These are phyloP conservation scores for Drymonia ruficornis DNA, from an alignment of 2,888 invertebrate species.

Conservation along the genomic window DNA sequence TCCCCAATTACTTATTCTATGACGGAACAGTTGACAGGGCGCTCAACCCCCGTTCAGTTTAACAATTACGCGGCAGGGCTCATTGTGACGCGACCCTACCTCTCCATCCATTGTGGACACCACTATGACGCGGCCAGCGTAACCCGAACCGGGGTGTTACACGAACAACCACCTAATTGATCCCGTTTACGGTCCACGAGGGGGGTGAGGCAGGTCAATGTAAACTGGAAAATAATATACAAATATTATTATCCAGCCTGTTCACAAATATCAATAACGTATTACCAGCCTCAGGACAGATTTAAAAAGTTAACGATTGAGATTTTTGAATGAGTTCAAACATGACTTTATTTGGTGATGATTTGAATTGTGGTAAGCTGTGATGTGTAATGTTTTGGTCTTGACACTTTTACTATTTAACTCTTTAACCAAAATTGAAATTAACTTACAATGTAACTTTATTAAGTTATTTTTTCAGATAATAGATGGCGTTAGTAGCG, in stretches of 20 bases:
- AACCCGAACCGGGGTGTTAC: slow-evolving; percentile 42
- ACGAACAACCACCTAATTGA: slow-evolving; percentile 38
- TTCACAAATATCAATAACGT: slow-evolving; percentile 84
- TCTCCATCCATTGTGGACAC: slow-evolving; percentile 78
- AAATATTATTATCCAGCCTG: slow-evolving; percentile 83
- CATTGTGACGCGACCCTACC: slow-evolving; percentile 80
- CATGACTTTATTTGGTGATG: slow-evolving; percentile 56
- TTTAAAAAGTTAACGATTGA: slow-evolving; percentile 78
- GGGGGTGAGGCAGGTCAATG: slow-evolving; percentile 51
- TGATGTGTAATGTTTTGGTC: not conserved
- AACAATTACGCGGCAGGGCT: slow-evolving; percentile 81
- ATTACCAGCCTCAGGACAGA: slow-evolving; percentile 78
- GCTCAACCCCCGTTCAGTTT: slow-evolving; percentile 81
- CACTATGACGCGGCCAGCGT: slow-evolving; percentile 59
- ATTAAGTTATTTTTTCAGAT: slow-evolving; percentile 1
- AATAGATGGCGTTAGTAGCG: slow-evolving; percentile 11
- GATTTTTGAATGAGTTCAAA: slow-evolving; percentile 51
- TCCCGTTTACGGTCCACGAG: slow-evolving; percentile 22
- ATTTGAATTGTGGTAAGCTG: slow-evolving; percentile 39
- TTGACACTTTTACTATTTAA: slow-evolving; percentile 5
- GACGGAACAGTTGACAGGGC: slow-evolving; percentile 79
- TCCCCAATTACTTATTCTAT: slow-evolving; percentile 63
- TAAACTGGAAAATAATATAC: slow-evolving; percentile 65
- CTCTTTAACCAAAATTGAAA: not conserved
- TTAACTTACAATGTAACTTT: not conserved